Base-by-base conservation (phyloP, 37 sponge, comb jelly and placozoan species). In the Aplysina aerophoba region DNA sequence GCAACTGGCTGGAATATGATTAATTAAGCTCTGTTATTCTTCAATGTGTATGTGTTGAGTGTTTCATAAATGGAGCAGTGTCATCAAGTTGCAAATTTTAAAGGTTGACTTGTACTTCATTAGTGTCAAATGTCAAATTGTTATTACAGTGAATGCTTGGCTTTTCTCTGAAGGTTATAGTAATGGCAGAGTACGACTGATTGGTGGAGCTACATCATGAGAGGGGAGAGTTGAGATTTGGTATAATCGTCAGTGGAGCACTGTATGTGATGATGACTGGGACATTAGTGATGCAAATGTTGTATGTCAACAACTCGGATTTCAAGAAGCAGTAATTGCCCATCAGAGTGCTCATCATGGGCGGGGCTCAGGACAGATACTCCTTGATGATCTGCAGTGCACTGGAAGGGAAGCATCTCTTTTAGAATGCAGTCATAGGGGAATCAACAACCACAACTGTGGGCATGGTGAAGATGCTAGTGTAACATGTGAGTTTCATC, bases 211-310 rank as follows among this genome's bases (percentile, higher is more conserved):
- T 56, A 19, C 80, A 11, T n/a, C 12, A 25, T 40, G 24, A 40
- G 27, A 79, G 37, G 80, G 80, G 37, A 11, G 80, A 79, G 80
- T 79, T 30, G 80, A 79, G 8, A 30, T 79, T 79, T 30, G 37
- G 50, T 37, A 79, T 6, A 13, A 55, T 79, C 17, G 53, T 30
- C 22, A 20, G 44, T 79, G 80, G 80, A 41, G 53, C 22, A 79
- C 80, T 11, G 80, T 79, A 4, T 79, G 80, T 39, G 57, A 79
- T 56, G 80, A 79, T 24, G 17, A 2, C 24, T 79, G 80, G 80
- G 24, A 36, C 39, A 19, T 41, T 2, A 39, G 39, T 40, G 80
- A 79, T 79, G 80, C 80, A 17, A 79, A 13, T 39, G 80, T 79
- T 11, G 80, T 39, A 50, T 79, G 80, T 55, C 44, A 79, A 4